phyloP scores from a whole-genome alignment of 2,888 invertebrate genomes.

The Polydesmus complanatus region DNA sequence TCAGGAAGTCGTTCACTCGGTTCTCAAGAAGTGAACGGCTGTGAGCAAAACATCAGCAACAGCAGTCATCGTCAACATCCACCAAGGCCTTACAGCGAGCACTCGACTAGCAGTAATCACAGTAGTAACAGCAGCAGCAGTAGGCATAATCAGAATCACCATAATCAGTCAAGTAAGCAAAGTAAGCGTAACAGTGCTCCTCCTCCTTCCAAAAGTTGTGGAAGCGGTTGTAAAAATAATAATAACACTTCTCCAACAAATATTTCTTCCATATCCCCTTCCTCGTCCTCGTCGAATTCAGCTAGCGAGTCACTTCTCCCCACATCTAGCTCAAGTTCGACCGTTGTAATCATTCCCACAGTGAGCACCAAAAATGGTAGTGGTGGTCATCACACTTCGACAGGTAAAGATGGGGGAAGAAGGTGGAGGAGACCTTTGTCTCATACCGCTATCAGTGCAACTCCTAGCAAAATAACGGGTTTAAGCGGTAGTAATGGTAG shows the following conservation, averaged over 20 bases:
- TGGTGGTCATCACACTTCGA: neutral
- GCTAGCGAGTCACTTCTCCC: neutral
- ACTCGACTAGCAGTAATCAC: too few species aligned
- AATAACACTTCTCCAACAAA: neutral
- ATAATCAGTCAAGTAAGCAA: neutral
- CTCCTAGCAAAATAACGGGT: constrained; percentile 1
- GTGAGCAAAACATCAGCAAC: neutral
- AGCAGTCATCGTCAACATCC: neutral
- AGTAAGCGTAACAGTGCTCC: neutral
- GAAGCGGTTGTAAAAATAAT: too few species aligned
- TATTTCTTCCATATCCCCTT: neutral
- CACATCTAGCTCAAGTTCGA: neutral
- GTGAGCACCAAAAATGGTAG: neutral
- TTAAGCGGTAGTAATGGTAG: neutral
- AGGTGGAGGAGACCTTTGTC: constrained; percentile 10
- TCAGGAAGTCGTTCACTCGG: too few species aligned
- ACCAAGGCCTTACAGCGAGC: neutral
- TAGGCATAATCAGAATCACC: neutral
- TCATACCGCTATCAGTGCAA: constrained; percentile 13
- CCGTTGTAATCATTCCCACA: constrained; percentile 10
- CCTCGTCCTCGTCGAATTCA: neutral
- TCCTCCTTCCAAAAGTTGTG: neutral
- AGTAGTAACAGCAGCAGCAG: too few species aligned
- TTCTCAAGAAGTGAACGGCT: neutral
- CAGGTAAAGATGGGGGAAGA: neutral